A percentile compares a stretch with the other conserved stretches of the same genome.
These are phyloP conservation scores for Orthonychiurus folsomi DNA, from an alignment of 2,888 invertebrate genomes.

Conservation along the genomic window DNA sequence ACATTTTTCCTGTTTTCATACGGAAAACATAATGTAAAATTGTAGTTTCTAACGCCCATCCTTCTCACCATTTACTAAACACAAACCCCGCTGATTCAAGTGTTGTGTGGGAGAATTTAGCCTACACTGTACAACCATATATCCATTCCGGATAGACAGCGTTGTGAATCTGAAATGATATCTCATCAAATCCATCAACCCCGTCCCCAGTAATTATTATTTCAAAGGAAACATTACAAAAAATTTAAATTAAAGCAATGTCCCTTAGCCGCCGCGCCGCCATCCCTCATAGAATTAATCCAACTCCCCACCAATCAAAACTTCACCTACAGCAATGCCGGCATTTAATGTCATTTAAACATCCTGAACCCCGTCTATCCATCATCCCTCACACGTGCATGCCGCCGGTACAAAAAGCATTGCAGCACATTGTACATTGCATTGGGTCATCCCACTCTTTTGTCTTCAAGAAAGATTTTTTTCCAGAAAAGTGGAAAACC, in stretches of 20 bases:
- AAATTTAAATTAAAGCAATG: neutral
- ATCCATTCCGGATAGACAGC: neutral
- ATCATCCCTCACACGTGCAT: neutral
- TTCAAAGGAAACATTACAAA: neutral
- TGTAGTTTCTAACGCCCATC: no score
- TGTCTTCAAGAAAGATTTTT: neutral
- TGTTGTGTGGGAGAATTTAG: neutral
- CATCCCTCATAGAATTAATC: neutral
- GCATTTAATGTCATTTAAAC: neutral
- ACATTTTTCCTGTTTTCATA: constrained; percentile 1
- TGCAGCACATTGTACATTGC: no score
- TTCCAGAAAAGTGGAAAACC: no score
- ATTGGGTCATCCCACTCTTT: neutral
- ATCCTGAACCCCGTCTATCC: neutral
- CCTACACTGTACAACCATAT: neutral
- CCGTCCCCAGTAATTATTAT: neutral
- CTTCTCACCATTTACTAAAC: no score
- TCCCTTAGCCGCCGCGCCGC: no score
- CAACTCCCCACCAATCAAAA: neutral
- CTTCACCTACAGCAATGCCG: neutral
- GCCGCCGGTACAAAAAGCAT: no score
- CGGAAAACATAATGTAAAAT: no score
- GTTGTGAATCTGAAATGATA: neutral
- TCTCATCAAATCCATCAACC: neutral
- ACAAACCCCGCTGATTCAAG: no score